Conservation (phyloP, 2,888 invertebrate genomes). For the Desoria tigrina region DNA sequence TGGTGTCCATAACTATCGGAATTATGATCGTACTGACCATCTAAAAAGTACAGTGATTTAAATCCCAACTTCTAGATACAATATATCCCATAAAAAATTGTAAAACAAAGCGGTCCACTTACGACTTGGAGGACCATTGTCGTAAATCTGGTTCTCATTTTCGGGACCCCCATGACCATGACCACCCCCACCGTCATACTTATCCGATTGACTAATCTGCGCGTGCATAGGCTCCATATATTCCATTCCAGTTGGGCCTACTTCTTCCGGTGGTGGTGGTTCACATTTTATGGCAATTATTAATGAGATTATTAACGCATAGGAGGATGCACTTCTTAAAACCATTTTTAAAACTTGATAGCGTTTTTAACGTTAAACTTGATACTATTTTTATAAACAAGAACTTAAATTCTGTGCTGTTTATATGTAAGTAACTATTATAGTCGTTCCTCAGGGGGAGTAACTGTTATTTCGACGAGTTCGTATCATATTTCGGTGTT, state of each 20-base stretch:
- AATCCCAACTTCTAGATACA: too few relatives aligned
- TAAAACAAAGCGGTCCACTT: background rate
- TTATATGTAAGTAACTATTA: too few relatives aligned
- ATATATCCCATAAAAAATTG: too few relatives aligned
- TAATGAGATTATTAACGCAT: conserved; percentile 9
- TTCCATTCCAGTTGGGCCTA: background rate
- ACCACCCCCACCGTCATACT: conserved; percentile 3
- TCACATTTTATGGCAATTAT: conserved; percentile 19
- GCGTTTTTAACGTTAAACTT: background rate
- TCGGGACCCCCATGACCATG: background rate
- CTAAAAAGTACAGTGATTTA: too few relatives aligned
- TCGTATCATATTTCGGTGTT: too few relatives aligned
- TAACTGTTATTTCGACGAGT: background rate
- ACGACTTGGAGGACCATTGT: background rate
- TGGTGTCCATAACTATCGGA: too few relatives aligned
- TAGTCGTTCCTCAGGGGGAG: too few relatives aligned
- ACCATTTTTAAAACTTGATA: background rate
- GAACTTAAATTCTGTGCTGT: too few relatives aligned
- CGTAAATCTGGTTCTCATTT: conserved; percentile 11
- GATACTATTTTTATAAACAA: background rate
- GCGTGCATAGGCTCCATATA: background rate
- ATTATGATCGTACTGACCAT: too few relatives aligned
- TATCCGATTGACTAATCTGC: background rate
- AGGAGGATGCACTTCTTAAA: conserved; percentile 10
- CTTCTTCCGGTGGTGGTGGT: background rate